A percentile compares a stretch with the other conserved stretches of the same genome.
Evolutionary conservation across 2,113 vertebrate species (phyloP).

Genomic region (Ptilonorhynchus violaceus): DNA sequence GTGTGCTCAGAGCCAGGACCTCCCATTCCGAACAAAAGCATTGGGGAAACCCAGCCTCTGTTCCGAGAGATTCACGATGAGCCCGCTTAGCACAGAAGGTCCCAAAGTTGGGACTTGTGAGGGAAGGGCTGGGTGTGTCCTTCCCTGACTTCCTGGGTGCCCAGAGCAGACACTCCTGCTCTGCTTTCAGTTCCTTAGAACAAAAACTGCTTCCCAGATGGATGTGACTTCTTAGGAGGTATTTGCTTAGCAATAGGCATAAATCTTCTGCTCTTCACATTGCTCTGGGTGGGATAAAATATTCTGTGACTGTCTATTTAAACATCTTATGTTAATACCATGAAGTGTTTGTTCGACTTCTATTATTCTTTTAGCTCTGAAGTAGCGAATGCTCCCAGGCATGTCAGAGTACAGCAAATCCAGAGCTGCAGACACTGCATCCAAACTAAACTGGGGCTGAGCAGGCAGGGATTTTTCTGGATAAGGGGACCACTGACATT

Average conservation of each 20-base stretch:
- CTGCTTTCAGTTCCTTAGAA: background rate
- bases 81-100: background rate
- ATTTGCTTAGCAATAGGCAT: background rate
- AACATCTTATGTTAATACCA: conserved; percentile 13
- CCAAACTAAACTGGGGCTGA: background rate
- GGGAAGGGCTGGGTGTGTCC: background rate
- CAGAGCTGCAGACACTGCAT: background rate
- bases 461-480: background rate
- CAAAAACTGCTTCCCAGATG: background rate
- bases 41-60: background rate
- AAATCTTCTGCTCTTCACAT: conserved; percentile 4
- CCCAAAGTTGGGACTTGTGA: background rate
- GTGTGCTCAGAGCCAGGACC: background rate
- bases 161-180: background rate
- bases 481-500: background rate
- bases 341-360: conserved; percentile 16
- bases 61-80: rapidly evolving
- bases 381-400: background rate
- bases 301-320: background rate
- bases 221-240: background rate
- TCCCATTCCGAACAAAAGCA: rapidly evolving
- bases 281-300: background rate
- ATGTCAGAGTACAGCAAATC: background rate
- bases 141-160: background rate
- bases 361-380: background rate